phyloP scores from a whole-genome alignment of 2,888 invertebrate species.

The Drosophila bunnanda region DNA sequence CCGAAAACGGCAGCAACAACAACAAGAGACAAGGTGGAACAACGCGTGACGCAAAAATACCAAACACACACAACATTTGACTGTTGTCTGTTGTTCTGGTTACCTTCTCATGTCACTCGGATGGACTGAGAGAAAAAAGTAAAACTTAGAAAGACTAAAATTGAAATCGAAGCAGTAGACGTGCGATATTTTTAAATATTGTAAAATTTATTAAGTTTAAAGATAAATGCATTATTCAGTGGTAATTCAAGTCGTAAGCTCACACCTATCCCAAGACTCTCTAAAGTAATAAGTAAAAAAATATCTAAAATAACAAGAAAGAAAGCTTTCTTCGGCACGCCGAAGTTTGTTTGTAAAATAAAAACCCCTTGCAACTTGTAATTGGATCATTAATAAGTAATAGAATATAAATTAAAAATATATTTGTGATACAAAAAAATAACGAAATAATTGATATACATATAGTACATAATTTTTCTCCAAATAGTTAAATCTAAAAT shows the following conservation, averaged over 20 bases:
- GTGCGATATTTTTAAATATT: not conserved
- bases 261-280: not conserved
- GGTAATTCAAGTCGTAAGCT: not conserved
- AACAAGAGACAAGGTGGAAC: slow-evolving; percentile 53
- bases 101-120: slow-evolving; percentile 65
- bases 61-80: slow-evolving; percentile 68
- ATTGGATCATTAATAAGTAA: too few relatives aligned
- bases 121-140: slow-evolving; percentile 53
- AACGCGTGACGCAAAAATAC: slow-evolving; percentile 83
- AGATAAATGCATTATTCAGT: not conserved
- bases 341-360: too few relatives aligned
- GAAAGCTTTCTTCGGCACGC: too few relatives aligned
- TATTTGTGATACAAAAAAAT: too few relatives aligned
- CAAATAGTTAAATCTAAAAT: too few relatives aligned
- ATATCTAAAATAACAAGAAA: too few relatives aligned
- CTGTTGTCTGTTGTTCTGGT: slow-evolving; percentile 60
- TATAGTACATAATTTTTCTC: too few relatives aligned
- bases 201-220: not conserved
- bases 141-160: not conserved
- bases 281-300: not conserved
- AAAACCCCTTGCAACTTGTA: too few relatives aligned
- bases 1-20: slow-evolving; percentile 10
- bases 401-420: too few relatives aligned
- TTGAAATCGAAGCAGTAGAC: too few relatives aligned
- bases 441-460: too few relatives aligned